Conservation (phyloP, 2,888 invertebrate genomes). For the Tenthredo amoena region DNA sequence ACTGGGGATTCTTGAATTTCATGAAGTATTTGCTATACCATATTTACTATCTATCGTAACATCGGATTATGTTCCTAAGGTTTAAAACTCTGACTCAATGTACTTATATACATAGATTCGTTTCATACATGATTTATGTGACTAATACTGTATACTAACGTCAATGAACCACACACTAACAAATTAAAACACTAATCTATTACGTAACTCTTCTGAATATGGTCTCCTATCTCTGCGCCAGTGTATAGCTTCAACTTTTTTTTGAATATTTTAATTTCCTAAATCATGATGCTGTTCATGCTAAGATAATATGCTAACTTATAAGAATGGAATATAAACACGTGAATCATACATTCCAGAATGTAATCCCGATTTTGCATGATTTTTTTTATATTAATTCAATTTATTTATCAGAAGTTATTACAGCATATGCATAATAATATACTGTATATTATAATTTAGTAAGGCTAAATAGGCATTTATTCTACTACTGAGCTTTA, state of each 20-base stretch:
- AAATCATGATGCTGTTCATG: neutral
- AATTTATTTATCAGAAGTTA: conserved; percentile 6
- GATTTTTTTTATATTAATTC: conserved; percentile 13
- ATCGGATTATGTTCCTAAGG: conserved; percentile 7
- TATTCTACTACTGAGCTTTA: conserved; percentile 23
- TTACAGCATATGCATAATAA: conserved; percentile 3
- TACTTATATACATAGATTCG: conserved; percentile 4
- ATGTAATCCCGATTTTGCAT: conserved; percentile 23
- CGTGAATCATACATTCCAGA: conserved; percentile 7
- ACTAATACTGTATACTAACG: conserved; percentile 22
- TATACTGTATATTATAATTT: conserved; percentile 26
- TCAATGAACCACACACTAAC: conserved; percentile 35
- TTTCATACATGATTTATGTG: conserved; percentile 10
- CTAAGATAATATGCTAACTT: neutral
- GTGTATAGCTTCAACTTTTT: conserved; percentile 17
- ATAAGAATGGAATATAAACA: neutral
- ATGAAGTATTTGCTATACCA: neutral
- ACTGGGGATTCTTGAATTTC: neutral
- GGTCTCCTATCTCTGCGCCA: neutral
- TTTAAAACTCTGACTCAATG: conserved; percentile 21
- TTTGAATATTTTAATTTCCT: neutral
- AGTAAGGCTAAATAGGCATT: conserved; percentile 14
- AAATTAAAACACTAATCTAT: conserved; percentile 6
- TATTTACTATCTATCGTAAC: conserved; percentile 41
- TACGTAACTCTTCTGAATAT: conserved; percentile 28